Conservation (phyloP, 30 jellyfish, hydroid and myxozoan genomes). For the Clytia hemisphaerica region DNA sequence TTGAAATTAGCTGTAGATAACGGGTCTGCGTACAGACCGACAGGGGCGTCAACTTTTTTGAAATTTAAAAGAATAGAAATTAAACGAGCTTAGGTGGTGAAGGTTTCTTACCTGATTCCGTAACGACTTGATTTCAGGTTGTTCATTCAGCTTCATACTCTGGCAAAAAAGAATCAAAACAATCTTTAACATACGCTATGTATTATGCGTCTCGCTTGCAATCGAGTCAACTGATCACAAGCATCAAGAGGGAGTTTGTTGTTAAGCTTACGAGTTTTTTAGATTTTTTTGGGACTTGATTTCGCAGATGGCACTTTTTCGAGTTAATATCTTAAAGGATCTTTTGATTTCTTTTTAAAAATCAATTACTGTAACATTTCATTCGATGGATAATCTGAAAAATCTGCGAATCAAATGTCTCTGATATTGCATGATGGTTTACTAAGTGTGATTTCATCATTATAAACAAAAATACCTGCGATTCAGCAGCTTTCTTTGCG, state of each 20-base stretch:
- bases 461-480: constrained; percentile 38
- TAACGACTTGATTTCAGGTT: constrained; percentile 51
- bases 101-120: constrained; percentile 61
- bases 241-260: too few species aligned
- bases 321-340: too few species aligned
- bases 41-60: too few species aligned
- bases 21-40: too few species aligned
- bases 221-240: neutral
- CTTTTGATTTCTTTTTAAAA: too few species aligned
- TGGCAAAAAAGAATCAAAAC: neutral
- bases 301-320: too few species aligned
- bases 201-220: neutral
- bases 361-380: too few species aligned
- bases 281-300: too few species aligned
- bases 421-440: neutral
- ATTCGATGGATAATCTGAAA: neutral
- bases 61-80: too few species aligned
- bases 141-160: constrained; percentile 27
- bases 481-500: constrained; percentile 82
- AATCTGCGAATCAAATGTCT: neutral
- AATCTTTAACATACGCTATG: neutral
- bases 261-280: too few species aligned
- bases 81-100: too few species aligned
- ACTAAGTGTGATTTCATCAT: neutral
- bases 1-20: too few species aligned